phyloP scores from a whole-genome alignment of 2,888 invertebrate genomes.

The Platycnemis pennipes region DNA sequence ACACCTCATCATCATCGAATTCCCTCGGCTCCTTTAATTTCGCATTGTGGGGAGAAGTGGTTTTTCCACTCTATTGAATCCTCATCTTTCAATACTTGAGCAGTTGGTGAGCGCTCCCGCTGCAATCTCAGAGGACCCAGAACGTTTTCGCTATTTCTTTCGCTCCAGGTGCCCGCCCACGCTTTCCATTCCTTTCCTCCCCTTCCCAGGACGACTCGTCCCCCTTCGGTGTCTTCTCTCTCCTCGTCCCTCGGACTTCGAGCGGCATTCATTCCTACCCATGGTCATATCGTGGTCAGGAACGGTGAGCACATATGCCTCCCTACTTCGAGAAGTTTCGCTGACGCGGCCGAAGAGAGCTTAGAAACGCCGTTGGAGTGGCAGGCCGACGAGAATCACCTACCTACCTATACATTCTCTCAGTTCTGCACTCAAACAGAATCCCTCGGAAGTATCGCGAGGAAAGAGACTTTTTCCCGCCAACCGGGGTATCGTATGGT shows the following conservation, averaged over 20 bases:
- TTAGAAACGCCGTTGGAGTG: background rate
- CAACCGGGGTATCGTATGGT: background rate
- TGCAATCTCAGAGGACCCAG: conserved; percentile 48
- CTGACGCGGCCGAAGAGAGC: background rate
- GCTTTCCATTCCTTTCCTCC: background rate
- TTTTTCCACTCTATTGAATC: conserved; percentile 66
- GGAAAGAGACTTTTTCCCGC: background rate
- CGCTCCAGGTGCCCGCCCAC: background rate
- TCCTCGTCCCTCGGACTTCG: background rate
- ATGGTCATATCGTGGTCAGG: background rate
- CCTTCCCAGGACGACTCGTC: background rate
- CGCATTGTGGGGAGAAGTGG: conserved; percentile 61
- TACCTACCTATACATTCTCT: background rate
- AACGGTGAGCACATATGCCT: background rate
- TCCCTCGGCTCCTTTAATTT: conserved; percentile 59
- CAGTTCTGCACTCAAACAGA: background rate
- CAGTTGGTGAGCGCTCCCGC: background rate
- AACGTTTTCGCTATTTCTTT: conserved; percentile 13
- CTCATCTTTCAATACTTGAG: conserved; percentile 66
- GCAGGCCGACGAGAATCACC: background rate
- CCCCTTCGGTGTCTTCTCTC: background rate
- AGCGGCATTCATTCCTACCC: background rate
- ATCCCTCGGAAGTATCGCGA: background rate
- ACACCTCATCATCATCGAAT: conserved; percentile 64
- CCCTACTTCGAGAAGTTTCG: background rate